A percentile compares a stretch with the other conserved stretches of the same genome.
Evolutionary conservation across 2,113 vertebrate species (phyloP).

Genomic region (Salvator merianae): DNA sequence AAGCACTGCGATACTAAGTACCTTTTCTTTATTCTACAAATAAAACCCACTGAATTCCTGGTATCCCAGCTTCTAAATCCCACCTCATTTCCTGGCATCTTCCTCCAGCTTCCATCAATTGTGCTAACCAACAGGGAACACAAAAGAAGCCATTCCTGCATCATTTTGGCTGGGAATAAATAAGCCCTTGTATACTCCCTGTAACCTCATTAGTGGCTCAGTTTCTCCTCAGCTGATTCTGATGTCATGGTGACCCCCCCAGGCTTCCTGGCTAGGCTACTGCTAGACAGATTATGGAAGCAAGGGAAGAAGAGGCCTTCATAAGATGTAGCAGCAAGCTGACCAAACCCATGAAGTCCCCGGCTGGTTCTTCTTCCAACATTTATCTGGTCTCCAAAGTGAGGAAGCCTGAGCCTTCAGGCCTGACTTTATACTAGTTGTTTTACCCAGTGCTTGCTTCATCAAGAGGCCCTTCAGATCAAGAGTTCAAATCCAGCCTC

Average conservation of each 20-base stretch:
- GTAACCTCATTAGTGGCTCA: background rate
- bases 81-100: background rate
- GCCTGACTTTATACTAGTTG: background rate
- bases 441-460: background rate
- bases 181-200: background rate
- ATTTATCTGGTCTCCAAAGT: background rate
- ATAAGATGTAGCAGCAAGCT: background rate
- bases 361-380: background rate
- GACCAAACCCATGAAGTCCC: background rate
- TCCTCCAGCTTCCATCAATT: background rate
- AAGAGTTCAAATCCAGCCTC: conserved; percentile 10
- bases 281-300: background rate
- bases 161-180: conserved; percentile 13
- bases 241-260: background rate
- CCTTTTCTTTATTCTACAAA: background rate
- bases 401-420: background rate
- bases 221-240: background rate
- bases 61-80: background rate
- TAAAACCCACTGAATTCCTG: background rate
- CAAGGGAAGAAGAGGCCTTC: background rate
- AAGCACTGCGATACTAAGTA: background rate
- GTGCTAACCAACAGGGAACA: background rate
- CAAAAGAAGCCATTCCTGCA: background rate
- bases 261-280: background rate
- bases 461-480: background rate